Conservation (phyloP, 2,113 vertebrate species). For the Alexandromys fortis region DNA sequence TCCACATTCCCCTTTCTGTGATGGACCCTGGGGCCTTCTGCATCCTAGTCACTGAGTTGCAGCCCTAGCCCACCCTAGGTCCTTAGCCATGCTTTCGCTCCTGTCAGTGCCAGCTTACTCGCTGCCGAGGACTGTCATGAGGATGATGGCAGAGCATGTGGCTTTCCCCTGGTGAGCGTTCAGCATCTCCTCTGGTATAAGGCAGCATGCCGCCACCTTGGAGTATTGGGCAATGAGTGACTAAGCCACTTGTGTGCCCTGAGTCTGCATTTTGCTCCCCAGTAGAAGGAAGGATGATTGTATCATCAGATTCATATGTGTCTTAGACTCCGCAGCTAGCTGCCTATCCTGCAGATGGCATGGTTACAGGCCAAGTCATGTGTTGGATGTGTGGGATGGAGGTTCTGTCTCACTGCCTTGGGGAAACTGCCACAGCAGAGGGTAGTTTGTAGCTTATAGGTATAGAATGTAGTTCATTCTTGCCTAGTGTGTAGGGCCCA, state of each 20-base stretch:
- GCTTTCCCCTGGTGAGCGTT: too few species aligned
- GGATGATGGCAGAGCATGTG: fast-evolving
- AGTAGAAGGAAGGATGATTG: neutral
- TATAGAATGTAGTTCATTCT: neutral
- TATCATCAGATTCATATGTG: neutral
- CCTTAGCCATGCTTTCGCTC: neutral
- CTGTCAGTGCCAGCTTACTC: neutral
- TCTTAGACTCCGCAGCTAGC: neutral
- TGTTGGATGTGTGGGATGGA: neutral
- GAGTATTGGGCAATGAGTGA: fast-evolving
- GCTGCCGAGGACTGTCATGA: neutral
- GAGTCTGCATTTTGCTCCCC: neutral
- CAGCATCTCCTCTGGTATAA: neutral
- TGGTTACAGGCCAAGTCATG: too few species aligned
- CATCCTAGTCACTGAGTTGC: neutral
- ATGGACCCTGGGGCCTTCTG: neutral
- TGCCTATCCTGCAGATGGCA: neutral
- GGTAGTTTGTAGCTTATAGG: too few species aligned
- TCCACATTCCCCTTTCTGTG: neutral
- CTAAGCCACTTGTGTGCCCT: neutral
- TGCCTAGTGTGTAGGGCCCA: neutral
- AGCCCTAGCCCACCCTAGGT: neutral
- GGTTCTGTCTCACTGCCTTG: neutral
- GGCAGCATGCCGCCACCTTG: fast-evolving
- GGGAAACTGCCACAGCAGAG: neutral